A percentile compares a stretch with the other conserved stretches of the same genome.
These are phyloP conservation scores for Belonocnema kinseyi DNA, from an alignment of 1,140 invertebrate species.

Conservation along the genomic window DNA sequence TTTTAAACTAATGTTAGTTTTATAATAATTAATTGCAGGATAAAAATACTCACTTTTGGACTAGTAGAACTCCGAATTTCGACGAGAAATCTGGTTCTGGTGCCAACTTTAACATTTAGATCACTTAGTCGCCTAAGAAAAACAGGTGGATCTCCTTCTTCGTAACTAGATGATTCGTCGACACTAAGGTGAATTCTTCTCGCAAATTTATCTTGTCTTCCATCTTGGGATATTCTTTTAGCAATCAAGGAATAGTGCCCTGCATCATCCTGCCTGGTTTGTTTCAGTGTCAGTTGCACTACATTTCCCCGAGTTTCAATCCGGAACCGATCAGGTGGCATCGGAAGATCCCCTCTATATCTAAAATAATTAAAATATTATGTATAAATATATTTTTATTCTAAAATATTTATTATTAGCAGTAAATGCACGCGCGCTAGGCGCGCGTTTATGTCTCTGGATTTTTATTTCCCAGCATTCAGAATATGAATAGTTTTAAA, in stretches of 20 bases:
- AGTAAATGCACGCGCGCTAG: too few relatives aligned
- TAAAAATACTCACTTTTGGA: constrained; percentile 79
- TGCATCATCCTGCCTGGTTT: constrained; percentile 75
- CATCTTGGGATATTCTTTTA: constrained; percentile 73
- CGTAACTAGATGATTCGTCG: constrained; percentile 59
- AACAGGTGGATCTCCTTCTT: constrained; percentile 81
- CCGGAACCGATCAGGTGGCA: constrained; percentile 69
- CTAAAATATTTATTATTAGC: too few relatives aligned
- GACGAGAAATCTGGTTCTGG: constrained; percentile 87
- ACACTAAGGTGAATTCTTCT: constrained; percentile 65
- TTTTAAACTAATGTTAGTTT: too few relatives aligned
- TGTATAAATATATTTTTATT: not conserved
- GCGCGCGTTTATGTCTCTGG: too few relatives aligned
- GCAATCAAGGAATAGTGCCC: constrained; percentile 78
- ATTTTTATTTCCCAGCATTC: too few relatives aligned
- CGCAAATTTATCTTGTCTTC: constrained; percentile 58
- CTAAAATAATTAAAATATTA: constrained; percentile 46
- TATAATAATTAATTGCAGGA: too few relatives aligned
- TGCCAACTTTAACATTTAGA: constrained; percentile 90
- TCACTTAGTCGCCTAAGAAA: constrained; percentile 87
- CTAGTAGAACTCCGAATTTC: constrained; percentile 87
- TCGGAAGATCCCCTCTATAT: constrained; percentile 66
- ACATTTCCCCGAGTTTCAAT: constrained; percentile 72
- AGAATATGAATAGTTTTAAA: too few relatives aligned
- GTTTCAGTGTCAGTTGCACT: constrained; percentile 76